phyloP scores from a whole-genome alignment of 2,797 vertebrate genomes.

The Clarias laeviceps region DNA sequence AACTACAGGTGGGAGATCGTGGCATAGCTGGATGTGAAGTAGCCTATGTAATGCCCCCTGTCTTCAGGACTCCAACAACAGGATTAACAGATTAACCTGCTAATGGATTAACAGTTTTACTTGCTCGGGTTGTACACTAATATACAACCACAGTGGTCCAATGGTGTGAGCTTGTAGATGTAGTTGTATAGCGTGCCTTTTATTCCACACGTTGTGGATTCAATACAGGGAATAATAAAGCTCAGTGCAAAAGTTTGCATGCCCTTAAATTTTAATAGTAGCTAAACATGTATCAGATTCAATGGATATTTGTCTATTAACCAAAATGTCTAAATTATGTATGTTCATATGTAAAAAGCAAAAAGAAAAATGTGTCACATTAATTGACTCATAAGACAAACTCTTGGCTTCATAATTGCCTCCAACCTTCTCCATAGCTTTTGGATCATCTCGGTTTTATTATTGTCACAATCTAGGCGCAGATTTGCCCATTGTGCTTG shows the following conservation, averaged over 20 bases:
- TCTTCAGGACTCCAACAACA: background rate
- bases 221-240: slow-evolving; percentile 1
- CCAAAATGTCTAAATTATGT: background rate
- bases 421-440: background rate
- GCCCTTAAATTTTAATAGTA: background rate
- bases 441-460: background rate
- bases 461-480: background rate
- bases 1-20: background rate
- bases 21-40: background rate
- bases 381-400: background rate
- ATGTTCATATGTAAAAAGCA: background rate
- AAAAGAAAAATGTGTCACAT: background rate
- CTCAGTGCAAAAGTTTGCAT: slow-evolving; percentile 8
- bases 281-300: background rate
- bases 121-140: background rate
- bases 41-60: background rate
- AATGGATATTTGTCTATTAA: background rate
- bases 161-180: background rate
- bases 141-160: background rate
- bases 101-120: slow-evolving; percentile 22
- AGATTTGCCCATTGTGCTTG: background rate
- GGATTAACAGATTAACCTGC: slow-evolving; percentile 3
- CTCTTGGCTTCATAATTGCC: background rate
- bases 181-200: slow-evolving; percentile 11
- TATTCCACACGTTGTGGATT: slow-evolving; percentile 5